A percentile compares a stretch with the other conserved stretches of the same genome.
Conservation (phyloP, 2,797 vertebrate genomes). For the Scolopax rusticola region DNA sequence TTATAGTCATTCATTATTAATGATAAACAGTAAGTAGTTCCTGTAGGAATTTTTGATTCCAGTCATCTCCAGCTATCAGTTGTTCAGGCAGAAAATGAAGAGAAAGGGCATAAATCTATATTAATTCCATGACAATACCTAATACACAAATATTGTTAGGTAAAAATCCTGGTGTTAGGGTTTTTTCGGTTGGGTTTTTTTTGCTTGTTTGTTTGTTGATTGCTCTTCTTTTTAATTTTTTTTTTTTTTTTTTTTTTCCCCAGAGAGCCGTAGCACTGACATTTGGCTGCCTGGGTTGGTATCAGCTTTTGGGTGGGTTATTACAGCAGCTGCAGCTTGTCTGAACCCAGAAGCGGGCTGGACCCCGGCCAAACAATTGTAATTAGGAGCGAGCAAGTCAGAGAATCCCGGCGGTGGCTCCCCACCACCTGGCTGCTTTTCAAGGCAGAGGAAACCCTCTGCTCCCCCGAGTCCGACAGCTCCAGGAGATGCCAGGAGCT, state of each 20-base stretch:
- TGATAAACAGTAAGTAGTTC: neutral
- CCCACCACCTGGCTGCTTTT: constrained; percentile 39
- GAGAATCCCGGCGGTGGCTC: constrained; percentile 27
- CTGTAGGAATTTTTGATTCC: neutral
- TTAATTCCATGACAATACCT: neutral
- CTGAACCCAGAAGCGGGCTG: neutral
- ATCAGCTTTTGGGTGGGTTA: constrained; percentile 47
- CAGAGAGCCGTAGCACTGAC: neutral
- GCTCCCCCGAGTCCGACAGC: neutral
- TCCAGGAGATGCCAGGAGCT: constrained; percentile 15
- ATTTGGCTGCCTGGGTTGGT: constrained; percentile 28
- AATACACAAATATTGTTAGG: neutral
- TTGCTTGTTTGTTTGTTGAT: too few species aligned
- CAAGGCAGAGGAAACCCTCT: neutral
- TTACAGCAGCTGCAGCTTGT: constrained; percentile 59
- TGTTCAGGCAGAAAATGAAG: neutral
- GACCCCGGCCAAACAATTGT: neutral
- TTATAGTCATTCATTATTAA: constrained; percentile 59
- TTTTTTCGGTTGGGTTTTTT: too few species aligned
- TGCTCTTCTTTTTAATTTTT: too few species aligned
- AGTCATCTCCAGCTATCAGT: neutral
- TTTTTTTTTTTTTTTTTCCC: neutral
- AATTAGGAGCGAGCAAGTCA: constrained; percentile 32
- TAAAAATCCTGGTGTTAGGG: neutral
- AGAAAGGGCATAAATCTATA: neutral